phyloP scores from a whole-genome alignment of 2,113 vertebrate species.

The Clarias macrocephalus region DNA sequence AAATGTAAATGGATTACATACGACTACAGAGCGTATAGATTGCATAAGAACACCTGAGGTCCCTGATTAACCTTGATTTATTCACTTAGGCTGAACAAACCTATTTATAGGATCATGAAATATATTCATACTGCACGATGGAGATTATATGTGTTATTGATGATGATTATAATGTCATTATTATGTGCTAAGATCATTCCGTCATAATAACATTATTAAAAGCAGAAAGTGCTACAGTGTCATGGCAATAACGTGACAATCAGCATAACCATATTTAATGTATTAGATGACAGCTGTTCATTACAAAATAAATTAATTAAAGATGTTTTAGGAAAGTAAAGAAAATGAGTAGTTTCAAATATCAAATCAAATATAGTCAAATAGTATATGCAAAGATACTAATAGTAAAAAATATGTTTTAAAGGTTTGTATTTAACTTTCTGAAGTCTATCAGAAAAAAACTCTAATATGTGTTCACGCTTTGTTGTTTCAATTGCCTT shows the following conservation, averaged over 20 bases:
- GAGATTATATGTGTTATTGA: background rate
- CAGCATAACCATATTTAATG: background rate
- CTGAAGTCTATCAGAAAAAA: background rate
- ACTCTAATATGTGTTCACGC: background rate
- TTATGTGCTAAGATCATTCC: background rate
- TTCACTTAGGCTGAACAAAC: background rate
- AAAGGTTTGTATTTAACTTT: background rate
- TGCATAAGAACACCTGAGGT: background rate
- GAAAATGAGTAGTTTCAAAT: background rate
- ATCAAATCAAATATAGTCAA: background rate
- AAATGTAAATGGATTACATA: no score
- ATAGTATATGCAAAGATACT: background rate
- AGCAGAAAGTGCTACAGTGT: background rate
- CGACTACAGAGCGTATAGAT: background rate
- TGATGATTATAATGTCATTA: background rate
- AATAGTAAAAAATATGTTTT: background rate
- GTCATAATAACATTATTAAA: background rate
- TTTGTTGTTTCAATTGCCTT: background rate
- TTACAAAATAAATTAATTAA: background rate
- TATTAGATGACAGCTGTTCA: background rate
- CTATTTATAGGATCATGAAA: constrained; percentile 24
- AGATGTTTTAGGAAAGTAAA: background rate
- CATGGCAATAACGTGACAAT: background rate
- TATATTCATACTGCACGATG: constrained; percentile 7
- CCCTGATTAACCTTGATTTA: background rate